Conservation (phyloP, 2,113 vertebrate genomes). For the Cyphomyrus discorhynchus region DNA sequence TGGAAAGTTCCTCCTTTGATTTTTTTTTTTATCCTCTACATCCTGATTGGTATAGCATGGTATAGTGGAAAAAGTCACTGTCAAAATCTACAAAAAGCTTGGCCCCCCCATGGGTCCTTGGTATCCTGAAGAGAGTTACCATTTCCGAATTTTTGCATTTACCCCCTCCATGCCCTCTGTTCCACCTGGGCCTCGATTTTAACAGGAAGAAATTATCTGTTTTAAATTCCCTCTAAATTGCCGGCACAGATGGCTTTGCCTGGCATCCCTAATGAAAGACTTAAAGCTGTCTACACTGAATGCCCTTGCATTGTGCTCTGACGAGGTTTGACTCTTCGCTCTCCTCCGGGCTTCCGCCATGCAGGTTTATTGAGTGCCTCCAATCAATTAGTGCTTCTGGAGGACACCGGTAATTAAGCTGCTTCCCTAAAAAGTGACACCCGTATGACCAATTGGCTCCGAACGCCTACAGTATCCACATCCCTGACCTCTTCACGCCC, state of each 20-base stretch:
- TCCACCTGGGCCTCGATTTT: not conserved
- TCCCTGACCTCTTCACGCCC: not conserved
- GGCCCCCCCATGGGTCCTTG: not conserved
- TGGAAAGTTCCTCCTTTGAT: conserved; percentile 30
- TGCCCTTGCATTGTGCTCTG: conserved; percentile 21
- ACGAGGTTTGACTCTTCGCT: conserved; percentile 25
- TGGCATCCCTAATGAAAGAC: conserved; percentile 4
- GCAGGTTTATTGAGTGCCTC: conserved; percentile 25
- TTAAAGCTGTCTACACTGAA: not conserved
- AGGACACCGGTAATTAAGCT: conserved; percentile 34
- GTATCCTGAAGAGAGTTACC: not conserved
- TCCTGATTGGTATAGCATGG: not conserved
- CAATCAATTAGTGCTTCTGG: conserved; percentile 32
- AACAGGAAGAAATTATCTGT: not conserved
- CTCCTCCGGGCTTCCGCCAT: conserved; percentile 21
- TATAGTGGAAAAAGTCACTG: not conserved
- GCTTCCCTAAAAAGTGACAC: not conserved
- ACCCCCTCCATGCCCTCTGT: not conserved
- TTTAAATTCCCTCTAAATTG: conserved; percentile 15
- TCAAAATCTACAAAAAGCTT: not conserved
- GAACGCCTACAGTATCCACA: not conserved
- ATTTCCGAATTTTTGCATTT: not conserved
- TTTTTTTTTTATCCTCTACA: not conserved
- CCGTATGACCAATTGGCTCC: not conserved
- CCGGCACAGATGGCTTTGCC: not conserved